Evolutionary conservation across 2,888 invertebrate genomes (phyloP).

Genomic region (Punctoribates punctum): DNA sequence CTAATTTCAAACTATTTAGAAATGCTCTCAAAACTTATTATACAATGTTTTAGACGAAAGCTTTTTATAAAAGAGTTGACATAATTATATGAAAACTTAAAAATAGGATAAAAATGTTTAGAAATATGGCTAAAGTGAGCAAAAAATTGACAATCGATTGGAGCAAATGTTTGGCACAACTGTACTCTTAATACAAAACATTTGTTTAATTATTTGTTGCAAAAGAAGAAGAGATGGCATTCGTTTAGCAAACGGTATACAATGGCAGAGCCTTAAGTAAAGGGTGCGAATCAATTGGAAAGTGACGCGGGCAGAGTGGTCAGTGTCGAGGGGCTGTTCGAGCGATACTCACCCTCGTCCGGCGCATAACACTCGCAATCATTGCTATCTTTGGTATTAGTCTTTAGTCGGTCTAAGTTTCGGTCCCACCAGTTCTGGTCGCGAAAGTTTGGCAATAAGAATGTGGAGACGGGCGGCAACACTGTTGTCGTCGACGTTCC

Average conservation of each 20-base stretch:
- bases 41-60: background rate
- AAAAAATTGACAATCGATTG: constrained; percentile 35
- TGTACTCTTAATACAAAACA: constrained; percentile 11
- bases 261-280: constrained; percentile 26
- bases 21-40: background rate
- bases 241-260: constrained; percentile 3
- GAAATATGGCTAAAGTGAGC: constrained; percentile 37
- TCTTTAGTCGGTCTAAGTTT: constrained; percentile 59
- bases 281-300: constrained; percentile 32
- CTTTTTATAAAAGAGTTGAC: background rate
- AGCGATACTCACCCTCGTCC: constrained; percentile 63
- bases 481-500: constrained; percentile 19
- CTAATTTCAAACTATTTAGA: background rate
- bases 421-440: constrained; percentile 43
- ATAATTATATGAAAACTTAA: constrained; percentile 11
- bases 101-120: background rate
- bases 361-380: constrained; percentile 82
- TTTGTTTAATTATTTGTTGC: constrained; percentile 11
- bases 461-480: constrained; percentile 44
- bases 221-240: constrained; percentile 13
- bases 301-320: constrained; percentile 35
- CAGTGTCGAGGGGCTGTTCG: constrained; percentile 33
- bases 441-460: constrained; percentile 42
- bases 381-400: constrained; percentile 76
- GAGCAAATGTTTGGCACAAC: constrained; percentile 33